A percentile compares a stretch with the other conserved stretches of the same genome.
Conservation (phyloP, 2,113 vertebrate species). For the Marcusenius ussheri region DNA sequence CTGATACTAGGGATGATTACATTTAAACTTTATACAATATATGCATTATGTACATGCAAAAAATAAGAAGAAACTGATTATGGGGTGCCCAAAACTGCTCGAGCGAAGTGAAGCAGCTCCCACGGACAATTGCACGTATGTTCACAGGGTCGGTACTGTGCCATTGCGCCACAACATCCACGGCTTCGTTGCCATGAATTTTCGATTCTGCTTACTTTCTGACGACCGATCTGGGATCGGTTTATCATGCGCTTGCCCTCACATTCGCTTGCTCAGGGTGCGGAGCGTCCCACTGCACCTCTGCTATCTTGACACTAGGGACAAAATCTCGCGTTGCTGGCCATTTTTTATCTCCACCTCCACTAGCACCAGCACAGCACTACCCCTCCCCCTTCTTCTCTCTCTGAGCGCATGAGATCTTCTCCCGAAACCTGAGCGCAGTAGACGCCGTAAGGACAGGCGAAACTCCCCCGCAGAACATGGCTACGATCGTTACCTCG, state of each 20-base stretch:
- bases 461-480: conserved; percentile 58
- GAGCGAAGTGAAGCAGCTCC: not conserved
- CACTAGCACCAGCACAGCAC: conserved; percentile 28
- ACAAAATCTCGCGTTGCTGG: conserved; percentile 52
- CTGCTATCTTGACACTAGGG: conserved; percentile 13
- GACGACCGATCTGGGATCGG: conserved; percentile 35
- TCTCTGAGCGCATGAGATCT: conserved; percentile 37
- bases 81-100: not conserved
- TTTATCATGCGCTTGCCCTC: not conserved
- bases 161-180: conserved; percentile 36
- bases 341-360: conserved; percentile 28
- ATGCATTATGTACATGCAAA: not conserved
- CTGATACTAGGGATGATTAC: not conserved
- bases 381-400: conserved; percentile 21
- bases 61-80: not conserved
- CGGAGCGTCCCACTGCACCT: not conserved
- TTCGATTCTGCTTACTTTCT: not conserved
- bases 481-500: conserved; percentile 85
- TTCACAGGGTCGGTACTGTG: not conserved
- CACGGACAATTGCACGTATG: not conserved
- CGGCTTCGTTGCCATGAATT: conserved; percentile 30
- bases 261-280: not conserved
- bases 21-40: not conserved
- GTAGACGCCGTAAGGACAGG: conserved; percentile 51
- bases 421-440: conserved; percentile 52